Conservation (phyloP, 2,113 vertebrate species). For the Coptodon bakossiorum region DNA sequence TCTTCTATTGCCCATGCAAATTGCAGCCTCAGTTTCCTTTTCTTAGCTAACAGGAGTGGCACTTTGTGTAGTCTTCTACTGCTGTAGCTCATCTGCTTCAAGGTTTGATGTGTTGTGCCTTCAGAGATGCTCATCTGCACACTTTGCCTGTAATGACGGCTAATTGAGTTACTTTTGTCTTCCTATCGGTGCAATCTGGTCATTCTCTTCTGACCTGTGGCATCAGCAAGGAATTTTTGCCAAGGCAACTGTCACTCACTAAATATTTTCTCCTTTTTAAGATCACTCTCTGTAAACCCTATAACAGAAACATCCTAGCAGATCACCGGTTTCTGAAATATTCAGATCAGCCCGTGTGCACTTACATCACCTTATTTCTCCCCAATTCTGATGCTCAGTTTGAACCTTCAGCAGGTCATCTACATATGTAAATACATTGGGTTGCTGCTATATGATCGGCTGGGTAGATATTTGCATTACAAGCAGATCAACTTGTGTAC, state of each 20-base stretch:
- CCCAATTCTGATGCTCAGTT: background rate
- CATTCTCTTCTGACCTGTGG: background rate
- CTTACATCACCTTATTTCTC: background rate
- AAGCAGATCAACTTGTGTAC: background rate
- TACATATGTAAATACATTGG: background rate
- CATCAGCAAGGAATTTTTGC: background rate
- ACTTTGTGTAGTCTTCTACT: background rate
- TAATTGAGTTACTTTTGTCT: background rate
- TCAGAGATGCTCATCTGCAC: background rate
- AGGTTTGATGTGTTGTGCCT: background rate
- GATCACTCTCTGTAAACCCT: background rate
- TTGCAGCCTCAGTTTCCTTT: background rate
- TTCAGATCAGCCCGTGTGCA: background rate
- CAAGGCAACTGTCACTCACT: background rate
- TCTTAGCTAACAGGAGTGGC: background rate
- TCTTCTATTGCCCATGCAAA: background rate
- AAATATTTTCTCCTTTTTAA: background rate
- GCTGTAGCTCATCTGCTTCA: background rate
- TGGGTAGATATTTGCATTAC: background rate
- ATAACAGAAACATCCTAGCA: background rate
- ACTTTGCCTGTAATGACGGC: background rate
- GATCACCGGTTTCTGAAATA: background rate
- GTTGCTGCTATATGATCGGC: background rate
- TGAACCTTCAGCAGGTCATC: background rate
- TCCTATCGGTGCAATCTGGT: background rate